Conservation (phyloP, 2,113 vertebrate genomes). For the Chloropsis hardwickii region DNA sequence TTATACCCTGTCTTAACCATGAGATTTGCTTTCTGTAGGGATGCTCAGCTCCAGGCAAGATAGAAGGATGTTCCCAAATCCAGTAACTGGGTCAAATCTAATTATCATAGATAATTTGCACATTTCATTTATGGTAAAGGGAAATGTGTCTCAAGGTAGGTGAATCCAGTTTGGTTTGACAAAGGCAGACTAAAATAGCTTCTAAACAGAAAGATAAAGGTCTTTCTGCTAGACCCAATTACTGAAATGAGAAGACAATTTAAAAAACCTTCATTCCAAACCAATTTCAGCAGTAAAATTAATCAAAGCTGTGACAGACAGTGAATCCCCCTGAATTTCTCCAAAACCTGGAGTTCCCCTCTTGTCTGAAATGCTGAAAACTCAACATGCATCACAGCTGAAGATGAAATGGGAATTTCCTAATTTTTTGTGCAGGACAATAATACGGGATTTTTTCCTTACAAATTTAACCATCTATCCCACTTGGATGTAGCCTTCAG, state of each 20-base stretch:
- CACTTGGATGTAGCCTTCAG: background rate
- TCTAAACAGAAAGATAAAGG: background rate
- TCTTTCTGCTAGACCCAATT: background rate
- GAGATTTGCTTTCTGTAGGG: constrained; percentile 31
- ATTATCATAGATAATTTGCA: constrained; percentile 59
- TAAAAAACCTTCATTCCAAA: background rate
- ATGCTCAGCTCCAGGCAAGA: constrained; percentile 43
- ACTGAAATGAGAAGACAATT: background rate
- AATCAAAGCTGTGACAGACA: background rate
- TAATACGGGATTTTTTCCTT: background rate
- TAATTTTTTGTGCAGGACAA: background rate
- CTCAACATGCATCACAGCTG: background rate
- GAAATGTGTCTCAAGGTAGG: constrained; percentile 39
- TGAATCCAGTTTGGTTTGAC: background rate
- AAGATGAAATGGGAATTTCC: background rate
- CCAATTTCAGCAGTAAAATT: background rate
- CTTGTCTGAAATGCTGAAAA: background rate
- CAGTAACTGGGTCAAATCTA: constrained; percentile 60
- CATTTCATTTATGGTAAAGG: constrained; percentile 24
- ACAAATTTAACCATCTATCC: background rate
- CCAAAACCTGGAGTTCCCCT: background rate
- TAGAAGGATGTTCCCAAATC: constrained; percentile 48
- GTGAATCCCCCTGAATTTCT: background rate
- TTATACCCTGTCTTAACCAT: background rate
- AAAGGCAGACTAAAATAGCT: constrained; percentile 16